Base-by-base conservation (phyloP, 2,888 invertebrate genomes). In the Drosophila ezoana region DNA sequence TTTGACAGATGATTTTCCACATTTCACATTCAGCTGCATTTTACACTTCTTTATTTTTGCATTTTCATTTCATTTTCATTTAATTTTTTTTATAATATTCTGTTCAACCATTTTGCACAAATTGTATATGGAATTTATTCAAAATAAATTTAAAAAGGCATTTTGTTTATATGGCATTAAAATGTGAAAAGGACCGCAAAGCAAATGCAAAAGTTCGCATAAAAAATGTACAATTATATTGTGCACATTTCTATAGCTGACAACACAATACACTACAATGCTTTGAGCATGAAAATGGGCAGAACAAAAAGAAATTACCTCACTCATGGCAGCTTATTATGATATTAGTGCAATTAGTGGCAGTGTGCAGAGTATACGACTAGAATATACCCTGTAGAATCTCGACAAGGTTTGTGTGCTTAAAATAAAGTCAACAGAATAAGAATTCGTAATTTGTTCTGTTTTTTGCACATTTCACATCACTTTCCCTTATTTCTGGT, bases 1-100 rank as follows among this genome's bases (percentile, higher is more conserved):
- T 75, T 81, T 81, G 81, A 81, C 84, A 81, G 75, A 76, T 81
- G 78, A 81, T 78, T 84, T 81, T 84, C 70, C 84, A 76, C 80
- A 84, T 83, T 81, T 81, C 56, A 64, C 68, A 78, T 76, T 73
- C 81, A 79, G 54, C 56, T 60, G 56, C 20, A 45, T 45, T 70
- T 67, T 56, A 43, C 45, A 18, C 44, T 23, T 9, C 18, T 52
- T 35, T 41, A 18, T 44, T 28, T 52, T 16, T 28, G 1, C 35
- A 13, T 43, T 2, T 28, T 16, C n/a, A 33, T 4, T 49, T 45
- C 40, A n/a, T 43, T 35, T 38, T 51, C 35, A 14, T 13, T 40
- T n/a, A 23, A 44, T 28, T 61, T 67, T 73, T 54, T 60, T 56
- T 28, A 38, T n/a, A 28, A 52, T 35, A 23, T 69, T 18, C 41